Evolutionary conservation across 2,113 vertebrate species (phyloP), one percentile per base, ranked within the genome.

Genomic region (Gobius niger): DNA sequence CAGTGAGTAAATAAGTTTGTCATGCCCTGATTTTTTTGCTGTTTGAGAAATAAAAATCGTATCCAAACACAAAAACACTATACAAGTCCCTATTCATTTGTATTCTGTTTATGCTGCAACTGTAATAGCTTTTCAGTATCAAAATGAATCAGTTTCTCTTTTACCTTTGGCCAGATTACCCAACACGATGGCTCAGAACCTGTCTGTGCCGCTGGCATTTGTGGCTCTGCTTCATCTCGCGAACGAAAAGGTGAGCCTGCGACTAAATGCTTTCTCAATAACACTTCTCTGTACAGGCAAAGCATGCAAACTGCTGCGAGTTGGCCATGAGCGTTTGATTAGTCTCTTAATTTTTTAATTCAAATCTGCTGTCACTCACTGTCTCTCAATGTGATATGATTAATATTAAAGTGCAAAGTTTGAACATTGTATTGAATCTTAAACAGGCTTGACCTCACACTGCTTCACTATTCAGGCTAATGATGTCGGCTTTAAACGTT

Each of bases 121-220:
- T 50, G 11, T 50, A 50, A 50, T 12, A 5, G 13, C 13, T 50
- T 49, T 66, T 18, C 9, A 76, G 47, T 16, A 40, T 70, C 15
- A 65, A 34, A 42, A n/a, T n/a, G n/a, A n/a, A n/a, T 0, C 7
- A 1, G 15, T 10, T 46, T 44, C 5, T 63, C 15, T 34, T 16
- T 4, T 61, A 4, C 60, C 12, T 67, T 15, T 65, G 42, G 73
- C 0, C 63, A 99, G 97, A 62, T 89, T 99, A 65, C 96, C 96
- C 0, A 75, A 87, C 0, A 15, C 12, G 0, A 97, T 98, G 96
- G 95, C 95, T 47, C 90, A 90, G 78, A 95, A 98, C 65, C 91
- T 98, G 34, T 97, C 97, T 0, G 89, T 96, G 11, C 95, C 96
- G 0, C 75, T 98, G 83, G 97, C 96, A 0, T 98, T 99, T 18